phyloP scores from a whole-genome alignment of 2,797 vertebrate species.

The Taeniopygia guttata region DNA sequence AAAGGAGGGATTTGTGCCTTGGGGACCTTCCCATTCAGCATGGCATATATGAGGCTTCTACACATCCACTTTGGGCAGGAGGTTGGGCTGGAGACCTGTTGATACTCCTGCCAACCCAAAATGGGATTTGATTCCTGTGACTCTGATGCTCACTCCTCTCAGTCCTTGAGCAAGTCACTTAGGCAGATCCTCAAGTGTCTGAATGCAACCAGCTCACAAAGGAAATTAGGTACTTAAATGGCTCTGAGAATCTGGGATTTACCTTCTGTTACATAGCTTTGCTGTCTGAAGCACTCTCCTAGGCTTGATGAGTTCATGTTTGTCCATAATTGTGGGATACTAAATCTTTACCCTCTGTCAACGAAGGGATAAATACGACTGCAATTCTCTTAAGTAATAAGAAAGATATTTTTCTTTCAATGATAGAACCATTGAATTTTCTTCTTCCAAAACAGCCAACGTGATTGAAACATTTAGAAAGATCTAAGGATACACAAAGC shows the following conservation, averaged over 20 bases:
- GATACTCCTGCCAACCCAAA: background rate
- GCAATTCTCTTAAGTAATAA: slow-evolving; percentile 40
- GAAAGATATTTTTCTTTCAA: slow-evolving; percentile 23
- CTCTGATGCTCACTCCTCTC: background rate
- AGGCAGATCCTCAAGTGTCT: background rate
- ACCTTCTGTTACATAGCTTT: background rate
- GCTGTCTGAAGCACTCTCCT: background rate
- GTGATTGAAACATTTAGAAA: background rate
- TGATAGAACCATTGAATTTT: slow-evolving; percentile 17
- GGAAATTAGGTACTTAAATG: background rate
- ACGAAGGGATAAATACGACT: background rate
- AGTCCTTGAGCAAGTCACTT: background rate
- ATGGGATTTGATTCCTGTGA: background rate
- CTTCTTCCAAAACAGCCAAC: slow-evolving; percentile 2
- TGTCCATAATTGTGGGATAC: background rate
- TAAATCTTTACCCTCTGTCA: slow-evolving; percentile 18
- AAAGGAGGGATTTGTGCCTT: background rate
- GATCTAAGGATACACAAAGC: background rate
- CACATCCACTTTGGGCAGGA: background rate
- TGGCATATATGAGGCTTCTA: background rate
- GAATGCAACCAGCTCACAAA: background rate
- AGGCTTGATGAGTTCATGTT: background rate
- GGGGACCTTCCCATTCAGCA: background rate
- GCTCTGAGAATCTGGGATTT: background rate
- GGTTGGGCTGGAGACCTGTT: background rate